Evolutionary conservation across 2,797 vertebrate species (phyloP).

Genomic region (Tangara arthus): DNA sequence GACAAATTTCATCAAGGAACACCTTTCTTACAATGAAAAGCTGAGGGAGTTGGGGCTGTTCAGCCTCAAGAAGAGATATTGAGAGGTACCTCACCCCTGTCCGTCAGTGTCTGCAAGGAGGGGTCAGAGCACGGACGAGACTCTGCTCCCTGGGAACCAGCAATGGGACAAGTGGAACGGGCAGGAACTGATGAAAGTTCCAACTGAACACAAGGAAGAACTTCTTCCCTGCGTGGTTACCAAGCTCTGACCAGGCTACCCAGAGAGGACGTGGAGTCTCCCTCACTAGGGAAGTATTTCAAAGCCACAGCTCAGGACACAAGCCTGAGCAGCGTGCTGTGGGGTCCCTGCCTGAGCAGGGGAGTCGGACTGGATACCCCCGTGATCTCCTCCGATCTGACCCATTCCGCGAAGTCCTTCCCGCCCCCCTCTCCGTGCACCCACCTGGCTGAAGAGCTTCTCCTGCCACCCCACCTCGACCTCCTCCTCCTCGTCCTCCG

Average conservation of each 20-base stretch:
- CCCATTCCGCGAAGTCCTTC: too few relatives aligned
- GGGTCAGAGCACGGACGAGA: background rate
- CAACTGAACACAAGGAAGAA: background rate
- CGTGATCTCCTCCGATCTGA: background rate
- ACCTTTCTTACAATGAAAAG: background rate
- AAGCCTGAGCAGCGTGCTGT: background rate
- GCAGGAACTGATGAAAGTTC: background rate
- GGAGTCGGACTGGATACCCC: background rate
- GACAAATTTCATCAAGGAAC: background rate
- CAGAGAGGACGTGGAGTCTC: background rate
- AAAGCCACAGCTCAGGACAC: background rate
- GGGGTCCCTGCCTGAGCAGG: background rate
- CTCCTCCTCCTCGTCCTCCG: background rate
- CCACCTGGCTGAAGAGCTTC: constrained; percentile 34
- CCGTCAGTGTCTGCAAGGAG: background rate
- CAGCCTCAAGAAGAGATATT: background rate
- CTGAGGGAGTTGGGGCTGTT: background rate
- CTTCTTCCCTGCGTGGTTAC: background rate
- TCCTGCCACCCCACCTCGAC: constrained; percentile 14
- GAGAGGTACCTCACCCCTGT: background rate
- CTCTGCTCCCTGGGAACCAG: background rate
- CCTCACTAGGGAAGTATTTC: background rate
- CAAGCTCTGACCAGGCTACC: background rate
- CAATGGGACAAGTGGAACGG: background rate
- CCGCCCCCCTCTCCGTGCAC: background rate